Percentiles rank a stretch among this genome's conserved stretches.
Evolutionary conservation across 2,113 vertebrate species (phyloP).

Genomic region (Naja naja): DNA sequence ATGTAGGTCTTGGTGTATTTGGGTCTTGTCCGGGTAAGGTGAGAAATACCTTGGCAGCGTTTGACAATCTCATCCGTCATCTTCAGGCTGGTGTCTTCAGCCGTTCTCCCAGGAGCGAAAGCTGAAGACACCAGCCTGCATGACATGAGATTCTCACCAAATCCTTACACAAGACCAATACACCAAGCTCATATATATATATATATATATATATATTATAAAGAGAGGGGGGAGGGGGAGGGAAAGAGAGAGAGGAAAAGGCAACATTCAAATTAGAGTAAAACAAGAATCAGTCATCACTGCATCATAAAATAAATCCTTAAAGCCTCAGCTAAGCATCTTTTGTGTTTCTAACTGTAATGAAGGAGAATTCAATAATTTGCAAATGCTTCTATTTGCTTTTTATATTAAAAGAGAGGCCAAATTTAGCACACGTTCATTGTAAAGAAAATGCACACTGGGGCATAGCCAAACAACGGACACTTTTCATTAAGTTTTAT

Average conservation of each 20-base stretch:
- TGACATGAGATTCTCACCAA: no score
- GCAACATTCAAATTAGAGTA: not conserved
- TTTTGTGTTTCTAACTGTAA: constrained; percentile 4
- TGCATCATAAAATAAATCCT: not conserved
- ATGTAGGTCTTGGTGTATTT: no score
- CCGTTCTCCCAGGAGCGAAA: no score
- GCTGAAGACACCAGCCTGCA: no score
- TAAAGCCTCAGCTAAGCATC: constrained; percentile 5
- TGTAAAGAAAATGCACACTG: constrained; percentile 35
- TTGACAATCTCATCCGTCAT: no score
- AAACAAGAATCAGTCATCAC: not conserved
- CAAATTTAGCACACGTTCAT: constrained; percentile 19
- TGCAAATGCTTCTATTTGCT: not conserved
- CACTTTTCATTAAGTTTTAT: constrained; percentile 50
- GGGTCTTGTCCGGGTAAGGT: no score
- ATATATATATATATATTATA: no score
- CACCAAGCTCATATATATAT: no score
- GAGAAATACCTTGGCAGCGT: no score
- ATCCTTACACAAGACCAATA: no score
- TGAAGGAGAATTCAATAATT: not conserved
- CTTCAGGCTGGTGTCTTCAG: no score
- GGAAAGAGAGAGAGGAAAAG: not conserved
- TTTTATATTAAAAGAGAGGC: not conserved
- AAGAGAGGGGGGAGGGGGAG: no score
- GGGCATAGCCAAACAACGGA: constrained; percentile 31